These are phyloP conservation scores for Microctenopoma lineatum DNA, from an alignment of 2,797 vertebrate genomes.

Conservation along the genomic window DNA sequence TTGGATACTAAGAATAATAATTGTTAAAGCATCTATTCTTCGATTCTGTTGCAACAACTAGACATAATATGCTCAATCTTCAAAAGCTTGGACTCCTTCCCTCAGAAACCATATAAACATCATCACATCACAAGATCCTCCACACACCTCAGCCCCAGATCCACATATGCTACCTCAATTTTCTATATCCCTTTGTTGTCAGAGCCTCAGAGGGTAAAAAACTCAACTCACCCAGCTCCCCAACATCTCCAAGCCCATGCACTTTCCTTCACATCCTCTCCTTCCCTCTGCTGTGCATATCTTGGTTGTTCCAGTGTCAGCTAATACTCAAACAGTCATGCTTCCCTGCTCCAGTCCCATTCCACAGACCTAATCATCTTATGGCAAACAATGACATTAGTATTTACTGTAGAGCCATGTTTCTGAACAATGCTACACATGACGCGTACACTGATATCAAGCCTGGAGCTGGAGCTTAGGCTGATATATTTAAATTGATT, in stretches of 20 bases:
- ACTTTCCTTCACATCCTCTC: constrained; percentile 7
- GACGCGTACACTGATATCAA: constrained; percentile 18
- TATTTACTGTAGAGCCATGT: constrained; percentile 56
- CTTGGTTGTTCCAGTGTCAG: constrained; percentile 40
- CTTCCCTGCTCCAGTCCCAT: constrained; percentile 54
- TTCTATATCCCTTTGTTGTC: constrained; percentile 28
- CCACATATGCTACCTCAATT: constrained; percentile 16
- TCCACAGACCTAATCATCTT: constrained; percentile 77
- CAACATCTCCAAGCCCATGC: constrained; percentile 6
- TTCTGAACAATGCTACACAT: constrained; percentile 44
- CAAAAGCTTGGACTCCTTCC: neutral
- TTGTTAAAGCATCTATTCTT: constrained; percentile 2
- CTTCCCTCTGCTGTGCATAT: constrained; percentile 34
- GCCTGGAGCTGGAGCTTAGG: constrained; percentile 20
- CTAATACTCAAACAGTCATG: constrained; percentile 63
- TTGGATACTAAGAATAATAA: neutral
- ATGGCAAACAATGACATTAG: constrained; percentile 62
- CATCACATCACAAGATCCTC: constrained; percentile 5
- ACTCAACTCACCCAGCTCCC: constrained; percentile 11
- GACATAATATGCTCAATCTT: constrained; percentile 15
- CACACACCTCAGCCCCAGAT: constrained; percentile 4
- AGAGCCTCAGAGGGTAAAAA: constrained; percentile 21
- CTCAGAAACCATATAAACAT: neutral
- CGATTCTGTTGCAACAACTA: neutral
- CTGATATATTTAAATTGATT: neutral